phyloP scores from a whole-genome alignment of 1,140 invertebrate genomes.

The Caerostris darwini region DNA sequence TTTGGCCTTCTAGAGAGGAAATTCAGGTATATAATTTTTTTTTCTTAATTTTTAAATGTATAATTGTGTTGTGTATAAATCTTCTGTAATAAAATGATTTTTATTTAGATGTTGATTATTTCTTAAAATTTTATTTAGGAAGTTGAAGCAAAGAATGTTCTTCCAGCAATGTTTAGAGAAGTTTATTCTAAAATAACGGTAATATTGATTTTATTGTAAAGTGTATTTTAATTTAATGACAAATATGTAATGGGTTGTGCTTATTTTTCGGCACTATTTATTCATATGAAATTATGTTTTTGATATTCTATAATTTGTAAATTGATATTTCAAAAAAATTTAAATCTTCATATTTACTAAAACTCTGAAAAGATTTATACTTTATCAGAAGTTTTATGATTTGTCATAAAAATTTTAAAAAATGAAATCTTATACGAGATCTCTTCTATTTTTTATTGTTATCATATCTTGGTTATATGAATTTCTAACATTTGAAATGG shows the following conservation, averaged over 20 bases:
- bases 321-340: too few relatives aligned
- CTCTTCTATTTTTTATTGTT: too few relatives aligned
- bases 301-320: too few relatives aligned
- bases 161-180: constrained; percentile 98
- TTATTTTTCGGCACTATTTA: not conserved
- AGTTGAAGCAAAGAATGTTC: constrained; percentile 94
- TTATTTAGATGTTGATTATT: not conserved
- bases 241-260: not conserved
- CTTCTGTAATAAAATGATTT: not conserved
- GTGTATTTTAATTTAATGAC: not conserved
- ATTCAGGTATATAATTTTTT: constrained; percentile 85
- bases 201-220: not conserved
- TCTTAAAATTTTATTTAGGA: constrained; percentile 83
- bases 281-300: not conserved
- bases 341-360: not conserved
- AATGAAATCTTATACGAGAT: too few relatives aligned
- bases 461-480: too few relatives aligned
- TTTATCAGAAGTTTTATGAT: not conserved
- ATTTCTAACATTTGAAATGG: too few relatives aligned
- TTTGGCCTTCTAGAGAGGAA: constrained; percentile 96
- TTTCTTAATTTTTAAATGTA: constrained; percentile 28
- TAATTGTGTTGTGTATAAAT: not conserved
- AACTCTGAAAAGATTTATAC: not conserved
- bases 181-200: constrained; percentile 91
- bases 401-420: too few relatives aligned